Base-by-base conservation (phyloP, 2,888 invertebrate genomes). In the Aleiodes testaceus region DNA sequence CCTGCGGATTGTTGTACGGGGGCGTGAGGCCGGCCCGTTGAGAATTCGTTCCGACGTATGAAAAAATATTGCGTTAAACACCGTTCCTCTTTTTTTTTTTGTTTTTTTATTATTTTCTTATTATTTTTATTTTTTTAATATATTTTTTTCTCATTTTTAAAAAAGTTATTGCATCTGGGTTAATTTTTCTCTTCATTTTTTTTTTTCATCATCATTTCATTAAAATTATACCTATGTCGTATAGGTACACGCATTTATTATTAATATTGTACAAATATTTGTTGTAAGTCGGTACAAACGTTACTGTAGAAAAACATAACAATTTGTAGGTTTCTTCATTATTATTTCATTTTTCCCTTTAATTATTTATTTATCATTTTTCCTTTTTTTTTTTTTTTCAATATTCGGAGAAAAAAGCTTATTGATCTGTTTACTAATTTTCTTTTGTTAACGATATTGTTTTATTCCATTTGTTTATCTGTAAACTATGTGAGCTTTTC, bases 81-180 rank as follows among this genome's bases (percentile, higher is more conserved):
- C 70, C 68, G 67, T 76, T 52, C 55, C 44, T 64, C 42, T 65
- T 65, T 70, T 42, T 53, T 65, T 47, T 36, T 36, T 36, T 36
- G 9, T 30, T 64, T 74, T 73, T 70, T 59, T 44, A 36, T 50
- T 52, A 49, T n/a, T n/a, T n/a, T n/a, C n/a, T n/a, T 44, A 36
- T 50, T 65, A 63, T 69, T 80, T 82, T 85, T 86, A 86, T n/a
- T n/a, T 69, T 80, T 82, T 85, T 86, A 85, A 84, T 26, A 26
- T 26, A 26, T 30, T 65, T 73, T 72, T 70, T 45, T 44, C 20
- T 50, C 53, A 63, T 69, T 80, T 82, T 85, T 86, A 86, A 84
- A 86, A 86, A 86, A 86, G 82, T 86, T 86, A 86, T 86, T 86
- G 86, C 85, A 86, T 86, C 84, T 85, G 84, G 84, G 82, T 84